phyloP scores from a whole-genome alignment of 2,888 invertebrate genomes.

The Ochlodes sylvanus region DNA sequence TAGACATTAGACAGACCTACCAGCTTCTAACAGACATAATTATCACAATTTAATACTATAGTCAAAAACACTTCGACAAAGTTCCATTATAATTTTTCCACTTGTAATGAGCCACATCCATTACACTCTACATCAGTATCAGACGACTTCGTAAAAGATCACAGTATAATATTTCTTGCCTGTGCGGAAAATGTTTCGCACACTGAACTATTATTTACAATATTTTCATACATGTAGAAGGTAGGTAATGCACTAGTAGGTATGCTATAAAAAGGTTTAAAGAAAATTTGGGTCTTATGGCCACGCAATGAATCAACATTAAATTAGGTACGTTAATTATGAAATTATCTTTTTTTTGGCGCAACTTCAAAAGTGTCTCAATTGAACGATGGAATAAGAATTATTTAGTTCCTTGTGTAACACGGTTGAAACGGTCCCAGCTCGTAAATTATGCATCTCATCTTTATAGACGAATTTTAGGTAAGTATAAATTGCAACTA shows the following conservation, averaged over 20 bases:
- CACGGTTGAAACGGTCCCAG: background rate
- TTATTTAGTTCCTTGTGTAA: background rate
- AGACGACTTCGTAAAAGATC: background rate
- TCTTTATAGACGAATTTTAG: slow-evolving; percentile 12
- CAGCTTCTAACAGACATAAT: no score
- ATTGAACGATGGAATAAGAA: background rate
- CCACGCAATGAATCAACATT: background rate
- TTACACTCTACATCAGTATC: background rate
- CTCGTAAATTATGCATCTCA: slow-evolving; percentile 11
- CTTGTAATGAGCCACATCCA: background rate
- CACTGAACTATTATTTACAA: background rate
- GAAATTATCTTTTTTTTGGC: no score
- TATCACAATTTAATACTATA: no score
- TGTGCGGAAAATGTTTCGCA: background rate
- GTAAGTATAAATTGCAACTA: slow-evolving; percentile 12
- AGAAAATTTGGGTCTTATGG: background rate
- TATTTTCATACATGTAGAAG: no score
- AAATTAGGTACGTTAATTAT: no score
- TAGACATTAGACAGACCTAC: no score
- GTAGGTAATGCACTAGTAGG: no score
- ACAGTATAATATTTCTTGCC: background rate
- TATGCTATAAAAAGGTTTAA: no score
- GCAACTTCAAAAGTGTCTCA: no score
- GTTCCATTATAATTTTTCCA: background rate
- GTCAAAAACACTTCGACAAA: no score